Evolutionary conservation across 2,888 invertebrate species (phyloP).

Genomic region (Anoncus sp.): DNA sequence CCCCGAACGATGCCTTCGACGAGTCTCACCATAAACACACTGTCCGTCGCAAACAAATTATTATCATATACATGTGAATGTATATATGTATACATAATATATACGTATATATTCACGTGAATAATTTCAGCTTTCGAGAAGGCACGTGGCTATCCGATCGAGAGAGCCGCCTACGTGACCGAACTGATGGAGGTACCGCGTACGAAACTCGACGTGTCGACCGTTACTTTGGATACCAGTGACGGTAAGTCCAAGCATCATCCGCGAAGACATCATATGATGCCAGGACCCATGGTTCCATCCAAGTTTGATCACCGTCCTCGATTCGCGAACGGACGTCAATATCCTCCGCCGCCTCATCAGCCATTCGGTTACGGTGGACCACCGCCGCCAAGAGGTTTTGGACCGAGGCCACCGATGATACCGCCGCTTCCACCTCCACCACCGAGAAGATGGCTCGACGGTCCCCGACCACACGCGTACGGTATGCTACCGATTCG

Average conservation of each 20-base stretch:
- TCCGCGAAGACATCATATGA: slow-evolving; percentile 15
- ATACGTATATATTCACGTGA: not conserved
- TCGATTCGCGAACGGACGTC: slow-evolving; percentile 70
- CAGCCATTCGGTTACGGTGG: slow-evolving; percentile 68
- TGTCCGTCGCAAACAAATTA: slow-evolving; percentile 23
- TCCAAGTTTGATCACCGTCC: slow-evolving; percentile 63
- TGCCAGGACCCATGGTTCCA: slow-evolving; percentile 65
- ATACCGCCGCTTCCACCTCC: slow-evolving; percentile 63
- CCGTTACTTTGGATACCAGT: slow-evolving; percentile 23
- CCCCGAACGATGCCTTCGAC: slow-evolving; percentile 22
- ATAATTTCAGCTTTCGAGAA: slow-evolving; percentile 85
- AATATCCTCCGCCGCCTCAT: slow-evolving; percentile 65
- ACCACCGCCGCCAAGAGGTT: slow-evolving; percentile 59
- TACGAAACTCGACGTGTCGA: slow-evolving; percentile 25
- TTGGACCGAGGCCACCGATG: slow-evolving; percentile 65
- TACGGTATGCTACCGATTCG: slow-evolving; percentile 60
- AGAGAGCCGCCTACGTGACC: slow-evolving; percentile 85
- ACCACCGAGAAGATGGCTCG: slow-evolving; percentile 48
- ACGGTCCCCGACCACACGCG: slow-evolving; percentile 60
- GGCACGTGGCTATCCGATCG: slow-evolving; percentile 88
- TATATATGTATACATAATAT: not conserved
- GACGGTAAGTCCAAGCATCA: slow-evolving; percentile 29
- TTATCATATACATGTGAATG: not conserved
- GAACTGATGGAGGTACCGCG: slow-evolving; percentile 41
- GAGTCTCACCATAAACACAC: slow-evolving; percentile 37